These are phyloP conservation scores for Paracanthobrama guichenoti DNA, from an alignment of 2,113 vertebrate species.

Conservation along the genomic window DNA sequence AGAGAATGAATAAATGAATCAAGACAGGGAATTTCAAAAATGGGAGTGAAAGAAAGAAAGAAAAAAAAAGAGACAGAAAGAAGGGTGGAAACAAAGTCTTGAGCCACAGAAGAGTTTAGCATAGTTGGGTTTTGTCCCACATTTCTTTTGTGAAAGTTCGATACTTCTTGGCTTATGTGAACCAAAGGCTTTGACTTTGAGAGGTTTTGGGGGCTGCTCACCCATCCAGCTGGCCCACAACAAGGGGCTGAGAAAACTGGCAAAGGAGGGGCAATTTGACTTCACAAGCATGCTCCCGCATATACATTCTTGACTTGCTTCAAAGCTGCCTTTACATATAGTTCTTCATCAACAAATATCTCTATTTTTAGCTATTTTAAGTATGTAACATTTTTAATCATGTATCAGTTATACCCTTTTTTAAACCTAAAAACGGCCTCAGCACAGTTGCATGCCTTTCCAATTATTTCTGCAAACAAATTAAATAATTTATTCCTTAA, in stretches of 20 bases:
- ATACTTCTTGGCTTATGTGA: conserved; percentile 54
- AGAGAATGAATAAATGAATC: conserved; percentile 16
- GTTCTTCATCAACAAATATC: neutral
- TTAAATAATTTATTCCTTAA: no score
- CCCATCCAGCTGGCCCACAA: conserved; percentile 53
- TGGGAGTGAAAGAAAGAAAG: neutral
- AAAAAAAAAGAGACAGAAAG: conserved; percentile 7
- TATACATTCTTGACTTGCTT: neutral
- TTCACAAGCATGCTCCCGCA: conserved; percentile 1
- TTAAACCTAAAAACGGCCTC: neutral
- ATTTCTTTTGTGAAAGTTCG: conserved; percentile 53
- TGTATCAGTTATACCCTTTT: neutral
- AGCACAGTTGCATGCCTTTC: neutral
- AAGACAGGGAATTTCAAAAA: neutral
- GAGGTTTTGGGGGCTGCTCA: conserved; percentile 44
- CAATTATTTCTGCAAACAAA: neutral
- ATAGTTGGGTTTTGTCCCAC: conserved; percentile 56
- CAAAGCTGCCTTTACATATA: neutral
- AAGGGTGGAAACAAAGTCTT: conserved; percentile 48
- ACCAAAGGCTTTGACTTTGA: conserved; percentile 51
- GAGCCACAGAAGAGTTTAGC: conserved; percentile 53
- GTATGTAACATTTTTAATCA: no score
- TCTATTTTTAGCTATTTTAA: neutral
- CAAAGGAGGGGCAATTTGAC: conserved; percentile 19
- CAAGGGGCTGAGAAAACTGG: conserved; percentile 44